Percentiles rank a stretch among this genome's conserved stretches.
phyloP scores from a whole-genome alignment of 2,888 invertebrate genomes.

The Drosophila macrospina region DNA sequence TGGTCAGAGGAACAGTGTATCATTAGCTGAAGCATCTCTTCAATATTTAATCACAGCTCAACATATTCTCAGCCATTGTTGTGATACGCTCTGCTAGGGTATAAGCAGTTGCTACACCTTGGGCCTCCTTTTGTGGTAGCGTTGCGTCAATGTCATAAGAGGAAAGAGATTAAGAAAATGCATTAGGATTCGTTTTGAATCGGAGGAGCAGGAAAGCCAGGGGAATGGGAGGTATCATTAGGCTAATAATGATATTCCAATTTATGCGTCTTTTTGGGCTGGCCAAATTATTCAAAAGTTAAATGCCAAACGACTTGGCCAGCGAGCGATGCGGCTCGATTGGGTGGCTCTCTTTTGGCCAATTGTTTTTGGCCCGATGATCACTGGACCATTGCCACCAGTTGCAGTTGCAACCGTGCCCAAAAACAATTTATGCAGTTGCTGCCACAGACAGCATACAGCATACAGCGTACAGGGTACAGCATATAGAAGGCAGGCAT shows the following conservation, averaged over 20 bases:
- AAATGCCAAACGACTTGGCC: constrained; percentile 48
- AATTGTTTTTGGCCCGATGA: constrained; percentile 60
- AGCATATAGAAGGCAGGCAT: neutral
- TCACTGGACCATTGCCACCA: constrained; percentile 76
- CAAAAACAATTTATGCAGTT: constrained; percentile 49
- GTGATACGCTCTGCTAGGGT: neutral
- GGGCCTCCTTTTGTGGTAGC: no score
- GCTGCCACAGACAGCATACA: neutral
- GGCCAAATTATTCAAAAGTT: constrained; percentile 70
- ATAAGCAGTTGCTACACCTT: constrained; percentile 44
- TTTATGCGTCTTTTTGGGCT: constrained; percentile 49
- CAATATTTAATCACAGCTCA: neutral
- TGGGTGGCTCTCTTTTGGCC: constrained; percentile 39
- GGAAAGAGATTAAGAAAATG: constrained; percentile 25
- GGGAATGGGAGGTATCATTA: constrained; percentile 17
- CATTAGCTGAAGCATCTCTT: no score
- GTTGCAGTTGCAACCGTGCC: constrained; percentile 23
- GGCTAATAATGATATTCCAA: constrained; percentile 69
- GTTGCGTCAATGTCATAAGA: constrained; percentile 47
- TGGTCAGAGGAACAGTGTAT: no score
- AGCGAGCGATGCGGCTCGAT: constrained; percentile 4
- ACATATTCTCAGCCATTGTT: neutral
- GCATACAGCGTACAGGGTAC: neutral
- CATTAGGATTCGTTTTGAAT: constrained; percentile 14
- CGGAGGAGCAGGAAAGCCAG: neutral